These are phyloP conservation scores for Mimas tiliae DNA, from an alignment of 2,888 invertebrate genomes.

Conservation along the genomic window DNA sequence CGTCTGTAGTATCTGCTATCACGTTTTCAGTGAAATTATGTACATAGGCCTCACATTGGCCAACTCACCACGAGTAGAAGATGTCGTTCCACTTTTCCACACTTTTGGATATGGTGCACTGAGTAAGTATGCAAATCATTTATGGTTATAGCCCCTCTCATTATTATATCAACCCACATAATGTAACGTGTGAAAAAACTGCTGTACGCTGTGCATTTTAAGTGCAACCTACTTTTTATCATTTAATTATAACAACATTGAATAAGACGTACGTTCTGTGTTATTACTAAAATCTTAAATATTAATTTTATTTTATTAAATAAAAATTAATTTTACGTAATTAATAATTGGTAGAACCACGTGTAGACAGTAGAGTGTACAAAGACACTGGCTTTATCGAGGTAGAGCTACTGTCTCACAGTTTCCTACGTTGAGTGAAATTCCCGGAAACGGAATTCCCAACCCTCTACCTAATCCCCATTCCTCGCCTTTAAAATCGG, in stretches of 20 bases:
- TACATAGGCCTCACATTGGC: conserved; percentile 70
- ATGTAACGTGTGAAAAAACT: background rate
- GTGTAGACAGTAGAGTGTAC: too few species aligned
- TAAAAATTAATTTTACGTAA: too few species aligned
- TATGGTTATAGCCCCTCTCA: conserved; percentile 14
- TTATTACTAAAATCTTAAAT: too few species aligned
- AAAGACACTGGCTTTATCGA: too few species aligned
- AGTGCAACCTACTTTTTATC: background rate
- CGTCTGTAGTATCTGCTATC: conserved; percentile 66
- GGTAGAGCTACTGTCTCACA: too few species aligned
- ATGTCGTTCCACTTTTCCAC: conserved; percentile 77
- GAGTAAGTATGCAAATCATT: conserved; percentile 58
- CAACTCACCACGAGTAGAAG: conserved; percentile 73
- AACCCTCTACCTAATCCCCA: too few species aligned
- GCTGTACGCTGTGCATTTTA: background rate
- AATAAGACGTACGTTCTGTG: background rate
- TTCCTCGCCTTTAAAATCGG: too few species aligned
- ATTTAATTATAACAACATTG: background rate
- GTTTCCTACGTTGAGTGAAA: too few species aligned
- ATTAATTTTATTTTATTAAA: background rate
- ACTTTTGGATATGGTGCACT: conserved; percentile 76
- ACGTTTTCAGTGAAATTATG: conserved; percentile 73
- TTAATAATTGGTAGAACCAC: too few species aligned
- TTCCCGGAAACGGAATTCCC: too few species aligned
- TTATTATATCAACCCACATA: conserved; percentile 20